Evolutionary conservation across 92 coral and sea anemone genomes (phyloP), one percentile per base, ranked within the genome.

Genomic region (Porites divaricata): DNA sequence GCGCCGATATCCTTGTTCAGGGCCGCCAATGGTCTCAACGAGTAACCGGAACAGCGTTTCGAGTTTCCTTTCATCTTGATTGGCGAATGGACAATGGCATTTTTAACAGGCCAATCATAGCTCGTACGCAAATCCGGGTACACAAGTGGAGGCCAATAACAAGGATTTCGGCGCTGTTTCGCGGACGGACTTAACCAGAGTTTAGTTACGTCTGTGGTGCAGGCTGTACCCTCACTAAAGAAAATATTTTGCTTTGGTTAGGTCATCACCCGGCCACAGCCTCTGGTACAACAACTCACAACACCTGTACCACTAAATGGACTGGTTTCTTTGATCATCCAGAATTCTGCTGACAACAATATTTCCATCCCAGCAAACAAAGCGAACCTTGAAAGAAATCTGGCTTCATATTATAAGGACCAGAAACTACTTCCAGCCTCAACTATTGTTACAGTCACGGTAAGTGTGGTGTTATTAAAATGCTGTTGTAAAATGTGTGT

Each of bases 241-340:
- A 24, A n/a, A 3, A 16, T 26, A 1, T 9, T 73, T 9, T 13
- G 21, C 52, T 50, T 56, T 53, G 23, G 3, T 20, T 75, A 96
- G 99, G 98, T 96, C 54, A 76, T 90, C 68, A 76, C 72, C 21
- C 78, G 80, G 84, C 99, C 99, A 14, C 67, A 41, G 51, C 79
- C 90, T 9, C 49, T 88, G 17, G 72, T 78, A 6, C 64, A 53
- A 62, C 90, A 88, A 13, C 77, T 88, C 25, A 87, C 87, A n/a
- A 23, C 77, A 16, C 72, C 86, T 20, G 83, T 81, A 62, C 90
- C 91, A 64, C 53, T 57, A 48, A 24, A 65, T 16, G 70, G 61
- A 11, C 61, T 89, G 20, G 96, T 90, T 52, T 93, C 93, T 22
- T 81, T 96, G 89, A 86, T 96, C 57, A 87, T 94, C 69, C 77